Evolutionary conservation across 2,113 vertebrate genomes (phyloP), one percentile per base, ranked within the genome.

Genomic region (Petrocephalus microphthalmus): DNA sequence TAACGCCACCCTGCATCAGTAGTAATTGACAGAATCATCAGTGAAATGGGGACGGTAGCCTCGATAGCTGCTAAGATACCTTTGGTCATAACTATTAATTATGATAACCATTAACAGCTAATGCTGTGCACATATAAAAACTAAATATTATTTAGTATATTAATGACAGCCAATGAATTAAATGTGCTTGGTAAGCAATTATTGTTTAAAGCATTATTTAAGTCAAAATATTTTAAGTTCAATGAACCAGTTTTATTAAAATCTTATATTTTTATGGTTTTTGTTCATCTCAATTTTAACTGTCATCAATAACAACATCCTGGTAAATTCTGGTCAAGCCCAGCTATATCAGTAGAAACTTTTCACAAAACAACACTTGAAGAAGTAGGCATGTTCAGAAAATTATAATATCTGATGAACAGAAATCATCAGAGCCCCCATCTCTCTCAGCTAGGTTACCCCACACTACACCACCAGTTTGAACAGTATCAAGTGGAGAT

Each of bases 201-300:
- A 53, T n/a, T n/a, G 49, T 47, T 83, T 49, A 83, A 47, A 47
- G 81, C 81, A 83, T 47, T 83, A 83, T 83, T 47, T 47, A 83
- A 83, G 19, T 22, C 19, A 2, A 82, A 47, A 84, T 84, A 84
- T 84, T 49, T 42, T 84, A 84, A 51, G 42, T 71, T 83, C 7
- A 74, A 11, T 37, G 29, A 49, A n/a, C 42, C 82, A 84, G 29
- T 22, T 84, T 47, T 84, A 84, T 84, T 84, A 25, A 3, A 84
- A 84, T n/a, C 3, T 7, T 84, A 13, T 49, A 84, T 84, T 29
- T 74, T 49, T 2, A 47, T 45, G 8, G 10, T 13, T 25, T 84
- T 22, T 20, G 20, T 7, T 84, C 22, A n/a, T 49, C 4, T 3
- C 2, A 19, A 84, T 49, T 52, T 84, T 49, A 17, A 37, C 67